Base-by-base conservation (phyloP, 2,797 vertebrate species). In the Aselliscus stoliczkanus region DNA sequence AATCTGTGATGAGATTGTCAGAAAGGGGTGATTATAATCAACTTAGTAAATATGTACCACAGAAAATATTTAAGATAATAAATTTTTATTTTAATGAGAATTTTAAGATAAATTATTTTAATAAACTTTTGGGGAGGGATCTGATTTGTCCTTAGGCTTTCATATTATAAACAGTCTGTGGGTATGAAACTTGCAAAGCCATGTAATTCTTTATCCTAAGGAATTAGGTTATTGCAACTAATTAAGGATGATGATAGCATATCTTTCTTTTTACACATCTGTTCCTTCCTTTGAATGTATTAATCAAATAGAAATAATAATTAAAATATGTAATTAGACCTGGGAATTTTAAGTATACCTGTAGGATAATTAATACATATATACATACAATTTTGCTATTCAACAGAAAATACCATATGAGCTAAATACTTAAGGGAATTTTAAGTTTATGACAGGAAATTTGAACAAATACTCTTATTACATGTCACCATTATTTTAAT, bases 81-180 rank as follows among this genome's bases (percentile, higher is more conserved):
- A 52, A 85, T 60, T 93, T 88, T 94, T 39, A 54, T 60, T 96
- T 90, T 93, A 89, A 94, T 97, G 82, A 52, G 29, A 93, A 52
- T 39, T 85, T 79, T 88, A 72, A 94, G 80, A 91, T 58, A 80
- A 84, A 90, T 67, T 93, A 86, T 88, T 95, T 90, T 81, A 90
- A 97, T 95, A 87, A 88, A 50, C 12, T 50, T 80, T 52, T 58
- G 56, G 17, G 31, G 44, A 90, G 29, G 15, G 25, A 58, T 72
- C 29, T 50, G 42, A 82, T 77, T 83, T 91, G 47, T 86, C 80
- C 50, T 34, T 70, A 72, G n/a, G 70, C 21, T 73, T 86, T 90
- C 34, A 52, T 89, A 29, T 47, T 47, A 81, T 56, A n/a, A 64
- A 86, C 1, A 52, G 62, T 67, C n/a, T n/a, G n/a, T n/a, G n/a